Evolutionary conservation across 1,140 invertebrate genomes (phyloP).

Genomic region (Thalassaphorura encarpata): DNA sequence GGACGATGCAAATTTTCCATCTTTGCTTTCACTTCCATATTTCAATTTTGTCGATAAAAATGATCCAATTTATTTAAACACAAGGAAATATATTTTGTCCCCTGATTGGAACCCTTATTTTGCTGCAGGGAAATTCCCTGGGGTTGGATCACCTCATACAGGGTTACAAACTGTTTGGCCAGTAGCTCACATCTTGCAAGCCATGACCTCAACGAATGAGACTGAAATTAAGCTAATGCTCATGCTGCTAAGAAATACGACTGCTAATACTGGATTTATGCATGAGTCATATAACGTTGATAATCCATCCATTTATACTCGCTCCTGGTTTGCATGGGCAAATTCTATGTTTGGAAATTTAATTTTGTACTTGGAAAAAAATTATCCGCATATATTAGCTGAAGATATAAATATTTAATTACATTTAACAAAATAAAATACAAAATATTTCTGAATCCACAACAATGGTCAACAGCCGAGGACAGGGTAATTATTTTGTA

Average conservation of each 20-base stretch:
- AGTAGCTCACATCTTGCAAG: slow-evolving; percentile 26
- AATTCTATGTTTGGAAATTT: slow-evolving; percentile 29
- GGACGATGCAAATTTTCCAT: slow-evolving; percentile 30
- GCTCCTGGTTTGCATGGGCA: slow-evolving; percentile 29
- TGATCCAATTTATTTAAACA: slow-evolving; percentile 24
- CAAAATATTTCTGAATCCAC: too few species aligned
- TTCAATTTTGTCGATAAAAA: slow-evolving; percentile 15
- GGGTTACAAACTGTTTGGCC: slow-evolving; percentile 26
- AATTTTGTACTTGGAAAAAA: slow-evolving; percentile 17
- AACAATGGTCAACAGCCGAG: too few species aligned
- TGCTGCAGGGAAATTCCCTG: slow-evolving; percentile 19
- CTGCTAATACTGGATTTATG: slow-evolving; percentile 26
- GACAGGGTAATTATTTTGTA: too few species aligned
- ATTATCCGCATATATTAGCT: slow-evolving; percentile 12
- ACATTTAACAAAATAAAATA: too few species aligned
- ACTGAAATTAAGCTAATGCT: slow-evolving; percentile 23
- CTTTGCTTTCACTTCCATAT: slow-evolving; percentile 19
- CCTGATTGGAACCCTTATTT: slow-evolving; percentile 26
- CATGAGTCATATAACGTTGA: slow-evolving; percentile 20
- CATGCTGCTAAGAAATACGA: slow-evolving; percentile 12
- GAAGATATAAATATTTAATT: too few species aligned
- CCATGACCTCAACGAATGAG: slow-evolving; percentile 21
- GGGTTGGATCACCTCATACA: slow-evolving; percentile 26
- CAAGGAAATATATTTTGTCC: slow-evolving; percentile 20
- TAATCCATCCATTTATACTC: slow-evolving; percentile 12